Conservation (phyloP, 2,888 invertebrate genomes). For the Eristalinus aeneus region DNA sequence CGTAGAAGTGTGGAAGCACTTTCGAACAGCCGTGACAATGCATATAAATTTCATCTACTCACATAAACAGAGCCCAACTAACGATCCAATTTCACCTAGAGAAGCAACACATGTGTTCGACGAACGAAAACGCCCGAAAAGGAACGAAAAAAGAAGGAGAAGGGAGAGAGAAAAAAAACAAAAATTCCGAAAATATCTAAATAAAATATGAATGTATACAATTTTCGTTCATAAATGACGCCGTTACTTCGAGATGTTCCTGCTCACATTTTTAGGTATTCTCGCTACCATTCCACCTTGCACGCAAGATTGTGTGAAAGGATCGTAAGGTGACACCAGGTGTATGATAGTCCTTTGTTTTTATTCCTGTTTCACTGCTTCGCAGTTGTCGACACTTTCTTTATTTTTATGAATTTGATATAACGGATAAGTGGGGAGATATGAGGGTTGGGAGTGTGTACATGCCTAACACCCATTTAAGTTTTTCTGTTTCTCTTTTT, state of each 20-base stretch:
- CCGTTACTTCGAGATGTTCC: conserved; percentile 69
- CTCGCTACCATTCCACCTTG: neutral
- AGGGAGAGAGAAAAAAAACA: conserved; percentile 2
- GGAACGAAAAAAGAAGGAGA: neutral
- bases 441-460: conserved; percentile 31
- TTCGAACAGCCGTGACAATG: conserved; percentile 62
- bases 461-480: conserved; percentile 64
- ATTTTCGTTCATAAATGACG: conserved; percentile 70
- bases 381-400: neutral
- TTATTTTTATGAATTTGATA: conserved; percentile 48
- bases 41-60: conserved; percentile 51
- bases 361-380: conserved; percentile 33
- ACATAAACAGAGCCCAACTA: conserved; percentile 25
- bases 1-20: conserved; percentile 47
- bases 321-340: conserved; percentile 64
- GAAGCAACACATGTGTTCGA: conserved; percentile 58
- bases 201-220: conserved; percentile 68
- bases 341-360: conserved; percentile 53
- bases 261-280: conserved; percentile 14
- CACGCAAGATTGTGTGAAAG: neutral
- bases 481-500: too few relatives aligned
- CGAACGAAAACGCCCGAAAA: too few relatives aligned
- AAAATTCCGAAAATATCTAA: conserved; percentile 49
- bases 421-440: conserved; percentile 9
- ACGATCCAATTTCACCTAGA: conserved; percentile 64